Conservation (phyloP, 64 coral and sea anemone species). For the Dendrophyllia cribrosa region DNA sequence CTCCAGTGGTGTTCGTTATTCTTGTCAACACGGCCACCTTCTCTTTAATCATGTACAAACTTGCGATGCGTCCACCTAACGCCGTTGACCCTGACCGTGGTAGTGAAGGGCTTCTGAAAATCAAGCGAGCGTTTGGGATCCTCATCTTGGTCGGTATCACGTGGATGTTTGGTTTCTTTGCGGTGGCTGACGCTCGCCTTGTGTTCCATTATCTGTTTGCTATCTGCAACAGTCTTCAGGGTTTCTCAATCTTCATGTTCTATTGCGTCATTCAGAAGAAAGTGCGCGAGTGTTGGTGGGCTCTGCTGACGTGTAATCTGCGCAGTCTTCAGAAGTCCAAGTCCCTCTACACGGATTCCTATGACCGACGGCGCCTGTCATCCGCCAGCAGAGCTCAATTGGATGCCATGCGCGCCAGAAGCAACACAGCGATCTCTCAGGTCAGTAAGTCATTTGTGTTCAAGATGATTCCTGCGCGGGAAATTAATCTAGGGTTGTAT, state of each 20-base stretch:
- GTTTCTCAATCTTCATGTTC: constrained; percentile 96
- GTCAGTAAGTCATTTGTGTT: constrained; percentile 60
- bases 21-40: constrained; percentile 88
- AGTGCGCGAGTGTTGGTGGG: constrained; percentile 92
- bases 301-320: constrained; percentile 89
- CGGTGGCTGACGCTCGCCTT: constrained; percentile 76
- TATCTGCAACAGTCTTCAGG: constrained; percentile 94
- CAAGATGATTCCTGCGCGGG: too few species aligned
- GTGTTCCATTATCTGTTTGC: constrained; percentile 93
- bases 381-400: constrained; percentile 83
- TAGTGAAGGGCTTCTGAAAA: constrained; percentile 69
- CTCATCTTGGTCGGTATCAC: constrained; percentile 94
- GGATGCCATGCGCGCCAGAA: constrained; percentile 78
- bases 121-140: constrained; percentile 93
- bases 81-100: constrained; percentile 82
- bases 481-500: too few species aligned
- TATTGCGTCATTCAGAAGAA: constrained; percentile 97
- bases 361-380: constrained; percentile 83
- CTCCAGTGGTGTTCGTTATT: constrained; percentile 81
- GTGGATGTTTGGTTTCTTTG: constrained; percentile 95
- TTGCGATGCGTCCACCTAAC: constrained; percentile 82
- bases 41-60: constrained; percentile 95
- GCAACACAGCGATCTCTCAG: constrained; percentile 76
- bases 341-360: constrained; percentile 89
- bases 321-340: constrained; percentile 80